A percentile compares a stretch with the other conserved stretches of the same genome.
Conservation (phyloP, 2,113 vertebrate genomes). For the Salvelinus alpinus region DNA sequence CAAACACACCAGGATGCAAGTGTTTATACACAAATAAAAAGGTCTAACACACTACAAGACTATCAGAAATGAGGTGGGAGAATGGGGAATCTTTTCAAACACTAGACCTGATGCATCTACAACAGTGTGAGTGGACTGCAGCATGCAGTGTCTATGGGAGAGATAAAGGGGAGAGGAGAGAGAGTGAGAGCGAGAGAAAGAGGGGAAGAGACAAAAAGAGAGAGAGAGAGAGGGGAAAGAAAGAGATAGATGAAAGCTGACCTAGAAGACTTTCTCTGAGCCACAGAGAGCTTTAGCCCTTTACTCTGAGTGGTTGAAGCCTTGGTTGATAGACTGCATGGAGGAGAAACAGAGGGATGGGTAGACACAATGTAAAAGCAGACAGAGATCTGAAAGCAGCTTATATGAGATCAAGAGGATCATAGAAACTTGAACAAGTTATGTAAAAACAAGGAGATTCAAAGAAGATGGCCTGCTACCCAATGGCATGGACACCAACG, state of each 20-base stretch:
- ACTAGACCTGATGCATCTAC: background rate
- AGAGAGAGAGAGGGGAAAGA: background rate
- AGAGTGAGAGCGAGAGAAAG: background rate
- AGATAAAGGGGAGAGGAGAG: background rate
- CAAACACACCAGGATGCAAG: background rate
- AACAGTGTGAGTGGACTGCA: background rate
- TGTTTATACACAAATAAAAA: background rate
- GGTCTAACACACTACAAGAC: background rate
- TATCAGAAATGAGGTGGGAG: background rate
- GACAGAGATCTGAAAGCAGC: background rate
- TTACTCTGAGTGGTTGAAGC: background rate
- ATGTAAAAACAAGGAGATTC: background rate
- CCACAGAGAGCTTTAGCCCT: constrained; percentile 7
- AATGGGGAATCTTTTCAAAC: background rate
- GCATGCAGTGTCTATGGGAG: constrained; percentile 20
- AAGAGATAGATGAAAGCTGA: constrained; percentile 6
- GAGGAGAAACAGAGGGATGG: background rate
- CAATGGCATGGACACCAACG: too few species aligned
- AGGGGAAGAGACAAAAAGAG: background rate
- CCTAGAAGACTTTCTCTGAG: constrained; percentile 10
- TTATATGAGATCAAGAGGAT: background rate
- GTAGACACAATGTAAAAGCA: background rate
- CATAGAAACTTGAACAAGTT: constrained; percentile 10
- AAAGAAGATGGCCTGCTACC: too few species aligned
- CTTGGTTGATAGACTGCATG: constrained; percentile 11